phyloP scores from a whole-genome alignment of 1,140 invertebrate species.

The Drosophila novamexicana region DNA sequence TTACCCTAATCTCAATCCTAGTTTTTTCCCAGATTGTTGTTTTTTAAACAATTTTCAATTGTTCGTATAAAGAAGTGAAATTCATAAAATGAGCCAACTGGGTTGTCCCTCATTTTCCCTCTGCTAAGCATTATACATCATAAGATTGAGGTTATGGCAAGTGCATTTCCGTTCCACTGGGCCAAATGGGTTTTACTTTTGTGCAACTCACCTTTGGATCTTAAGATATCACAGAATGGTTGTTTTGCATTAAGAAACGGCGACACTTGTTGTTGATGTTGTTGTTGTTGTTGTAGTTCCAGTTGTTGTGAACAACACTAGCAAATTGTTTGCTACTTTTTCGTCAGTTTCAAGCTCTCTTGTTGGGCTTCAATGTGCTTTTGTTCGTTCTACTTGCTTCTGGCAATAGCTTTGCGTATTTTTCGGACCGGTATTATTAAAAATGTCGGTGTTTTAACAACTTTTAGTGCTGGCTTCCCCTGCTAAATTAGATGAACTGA shows the following conservation, averaged over 20 bases:
- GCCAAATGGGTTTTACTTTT: slow-evolving; percentile 25
- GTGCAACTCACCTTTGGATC: slow-evolving; percentile 79
- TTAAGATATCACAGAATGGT: slow-evolving; percentile 83
- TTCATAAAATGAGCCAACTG: no score
- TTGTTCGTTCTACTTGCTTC: slow-evolving; percentile 43
- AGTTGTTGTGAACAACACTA: slow-evolving; percentile 6
- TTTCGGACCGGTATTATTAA: slow-evolving; percentile 36
- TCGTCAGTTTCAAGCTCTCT: slow-evolving; percentile 20
- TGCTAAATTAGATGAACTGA: slow-evolving; percentile 38
- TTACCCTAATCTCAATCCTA: no score
- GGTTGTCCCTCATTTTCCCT: background rate
- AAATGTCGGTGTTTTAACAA: slow-evolving; percentile 29
- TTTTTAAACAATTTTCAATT: no score
- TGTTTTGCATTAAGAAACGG: slow-evolving; percentile 61
- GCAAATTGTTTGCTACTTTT: slow-evolving; percentile 31
- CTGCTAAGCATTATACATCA: background rate
- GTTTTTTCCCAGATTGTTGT: no score
- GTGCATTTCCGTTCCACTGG: slow-evolving; percentile 59
- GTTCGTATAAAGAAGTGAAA: no score
- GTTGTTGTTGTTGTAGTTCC: slow-evolving; percentile 8
- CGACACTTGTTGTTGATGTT: slow-evolving; percentile 44
- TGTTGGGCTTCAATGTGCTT: slow-evolving; percentile 30
- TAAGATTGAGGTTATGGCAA: slow-evolving; percentile 25
- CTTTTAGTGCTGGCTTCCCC: slow-evolving; percentile 46
- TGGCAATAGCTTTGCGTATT: slow-evolving; percentile 35